Percentiles rank a stretch among this genome's conserved stretches.
Evolutionary conservation across 2,797 vertebrate genomes (phyloP).

Genomic region (Leuciscus waleckii): DNA sequence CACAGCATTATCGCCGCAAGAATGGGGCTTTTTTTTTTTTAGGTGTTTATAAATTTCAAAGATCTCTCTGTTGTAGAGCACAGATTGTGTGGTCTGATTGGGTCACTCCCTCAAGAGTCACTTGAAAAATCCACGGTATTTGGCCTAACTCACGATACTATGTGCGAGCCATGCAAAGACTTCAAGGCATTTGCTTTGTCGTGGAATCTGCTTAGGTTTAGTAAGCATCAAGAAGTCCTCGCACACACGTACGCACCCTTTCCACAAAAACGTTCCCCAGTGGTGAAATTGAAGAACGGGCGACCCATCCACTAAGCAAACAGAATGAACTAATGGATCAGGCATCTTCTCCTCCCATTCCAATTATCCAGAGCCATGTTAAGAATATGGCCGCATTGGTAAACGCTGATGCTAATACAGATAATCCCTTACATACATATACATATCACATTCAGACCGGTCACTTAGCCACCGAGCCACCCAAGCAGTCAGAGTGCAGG

Average conservation of each 20-base stretch:
- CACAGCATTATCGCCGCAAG: conserved; percentile 84
- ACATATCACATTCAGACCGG: conserved; percentile 84
- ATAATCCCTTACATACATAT: conserved; percentile 89
- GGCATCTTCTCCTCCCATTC: conserved; percentile 84
- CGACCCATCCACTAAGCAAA: conserved; percentile 84
- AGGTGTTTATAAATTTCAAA: conserved; percentile 91
- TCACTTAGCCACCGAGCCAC: conserved; percentile 85
- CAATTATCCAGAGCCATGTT: conserved; percentile 85
- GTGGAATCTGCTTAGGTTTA: conserved; percentile 78
- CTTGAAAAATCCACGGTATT: conserved; percentile 82
- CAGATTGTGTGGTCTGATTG: conserved; percentile 84
- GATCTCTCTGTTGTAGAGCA: conserved; percentile 80
- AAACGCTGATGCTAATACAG: conserved; percentile 83
- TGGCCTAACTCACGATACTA: conserved; percentile 49
- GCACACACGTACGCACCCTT: conserved; percentile 48
- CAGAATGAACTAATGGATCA: conserved; percentile 86
- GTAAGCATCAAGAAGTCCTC: conserved; percentile 77
- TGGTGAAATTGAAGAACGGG: conserved; percentile 83
- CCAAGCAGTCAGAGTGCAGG: conserved; percentile 79
- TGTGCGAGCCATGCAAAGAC: conserved; percentile 62
- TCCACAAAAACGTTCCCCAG: conserved; percentile 81
- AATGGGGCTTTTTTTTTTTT: conserved; percentile 79
- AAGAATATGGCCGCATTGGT: conserved; percentile 81
- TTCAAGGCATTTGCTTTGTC: conserved; percentile 80
- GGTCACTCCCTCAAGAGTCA: conserved; percentile 84